Conservation (phyloP, 2,797 vertebrate genomes). For the Synanceia verrucosa region DNA sequence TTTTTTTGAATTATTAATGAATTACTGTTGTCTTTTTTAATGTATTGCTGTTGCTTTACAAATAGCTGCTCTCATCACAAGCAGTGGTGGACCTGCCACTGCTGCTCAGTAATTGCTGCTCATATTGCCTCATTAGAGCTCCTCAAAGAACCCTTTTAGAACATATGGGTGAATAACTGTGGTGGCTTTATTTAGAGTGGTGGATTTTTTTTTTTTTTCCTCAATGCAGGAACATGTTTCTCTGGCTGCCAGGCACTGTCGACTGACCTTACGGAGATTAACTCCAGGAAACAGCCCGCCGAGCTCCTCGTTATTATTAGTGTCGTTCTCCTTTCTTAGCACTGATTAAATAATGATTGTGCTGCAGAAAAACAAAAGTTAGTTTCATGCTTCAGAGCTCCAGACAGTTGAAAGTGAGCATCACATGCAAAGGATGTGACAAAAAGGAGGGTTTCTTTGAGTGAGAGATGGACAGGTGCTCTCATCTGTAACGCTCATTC, state of each 20-base stretch:
- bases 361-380: constrained; percentile 53
- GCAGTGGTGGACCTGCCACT: neutral
- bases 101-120: constrained; percentile 46
- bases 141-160: constrained; percentile 32
- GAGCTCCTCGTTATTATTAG: constrained; percentile 52
- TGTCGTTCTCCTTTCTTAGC: constrained; percentile 30
- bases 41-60: constrained; percentile 35
- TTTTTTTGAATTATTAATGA: constrained; percentile 41
- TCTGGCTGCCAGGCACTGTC: constrained; percentile 27
- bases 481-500: constrained; percentile 18
- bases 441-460: constrained; percentile 23
- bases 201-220: constrained; percentile 41
- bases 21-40: constrained; percentile 14
- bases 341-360: constrained; percentile 64
- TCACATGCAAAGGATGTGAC: constrained; percentile 6
- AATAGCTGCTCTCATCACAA: constrained; percentile 11
- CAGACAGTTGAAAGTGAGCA: constrained; percentile 37
- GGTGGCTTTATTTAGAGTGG: constrained; percentile 47
- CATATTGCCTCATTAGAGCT: constrained; percentile 43
- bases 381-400: constrained; percentile 54
- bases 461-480: constrained; percentile 29
- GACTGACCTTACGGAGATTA: constrained; percentile 48
- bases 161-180: constrained; percentile 33
- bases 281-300: constrained; percentile 42
- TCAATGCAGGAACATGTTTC: constrained; percentile 42